Evolutionary conservation across 2,888 invertebrate species (phyloP).

Genomic region (Himalopsyche japonica): DNA sequence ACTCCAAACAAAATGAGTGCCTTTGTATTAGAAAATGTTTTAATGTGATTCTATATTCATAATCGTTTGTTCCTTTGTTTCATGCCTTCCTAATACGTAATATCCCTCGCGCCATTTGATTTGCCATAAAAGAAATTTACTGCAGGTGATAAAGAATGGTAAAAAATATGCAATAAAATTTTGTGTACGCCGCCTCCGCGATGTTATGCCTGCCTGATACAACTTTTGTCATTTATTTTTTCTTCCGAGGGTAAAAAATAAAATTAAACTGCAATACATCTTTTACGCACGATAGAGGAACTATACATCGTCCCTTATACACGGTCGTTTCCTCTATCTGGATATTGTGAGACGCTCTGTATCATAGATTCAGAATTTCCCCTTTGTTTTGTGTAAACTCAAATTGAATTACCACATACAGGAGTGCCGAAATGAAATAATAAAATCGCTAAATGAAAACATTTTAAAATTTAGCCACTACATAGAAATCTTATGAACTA

Average conservation of each 20-base stretch:
- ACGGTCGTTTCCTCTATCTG: neutral
- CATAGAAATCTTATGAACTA: too few species aligned
- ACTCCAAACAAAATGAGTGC: neutral
- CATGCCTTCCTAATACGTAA: neutral
- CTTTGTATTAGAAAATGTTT: neutral
- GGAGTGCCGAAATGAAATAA: neutral
- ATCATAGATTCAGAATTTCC: neutral
- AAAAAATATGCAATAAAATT: neutral
- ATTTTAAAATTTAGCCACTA: too few species aligned
- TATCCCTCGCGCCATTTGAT: neutral
- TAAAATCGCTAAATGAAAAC: neutral
- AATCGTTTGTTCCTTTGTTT: neutral
- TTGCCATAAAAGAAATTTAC: neutral
- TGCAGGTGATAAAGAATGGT: slow-evolving; percentile 1
- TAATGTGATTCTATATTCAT: neutral
- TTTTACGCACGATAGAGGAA: slow-evolving; percentile 25
- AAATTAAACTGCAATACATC: slow-evolving; percentile 29
- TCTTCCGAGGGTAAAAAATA: slow-evolving; percentile 8
- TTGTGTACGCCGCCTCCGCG: neutral
- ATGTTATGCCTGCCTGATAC: neutral
- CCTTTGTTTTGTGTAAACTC: neutral
- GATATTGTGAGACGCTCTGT: neutral
- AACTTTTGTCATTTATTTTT: neutral
- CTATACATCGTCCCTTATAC: neutral
- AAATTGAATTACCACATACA: neutral